These are phyloP conservation scores for Emberiza fucata DNA, from an alignment of 2,113 vertebrate species.

Conservation along the genomic window DNA sequence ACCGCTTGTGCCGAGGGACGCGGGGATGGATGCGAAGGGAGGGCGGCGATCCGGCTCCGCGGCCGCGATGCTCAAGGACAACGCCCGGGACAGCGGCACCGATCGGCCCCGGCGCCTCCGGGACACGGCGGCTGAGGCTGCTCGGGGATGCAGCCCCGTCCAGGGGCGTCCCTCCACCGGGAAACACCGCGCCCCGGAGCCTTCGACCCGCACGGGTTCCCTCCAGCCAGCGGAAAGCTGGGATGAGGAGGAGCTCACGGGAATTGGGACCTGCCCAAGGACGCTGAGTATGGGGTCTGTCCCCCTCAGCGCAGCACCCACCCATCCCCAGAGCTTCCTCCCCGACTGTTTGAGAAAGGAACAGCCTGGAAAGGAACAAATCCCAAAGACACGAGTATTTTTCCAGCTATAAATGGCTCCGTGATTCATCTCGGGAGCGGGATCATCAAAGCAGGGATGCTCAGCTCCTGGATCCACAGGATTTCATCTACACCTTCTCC, in stretches of 20 bases:
- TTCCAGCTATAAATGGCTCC: not conserved
- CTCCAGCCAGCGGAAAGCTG: rapidly evolving
- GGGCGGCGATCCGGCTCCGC: not conserved
- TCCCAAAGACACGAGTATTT: not conserved
- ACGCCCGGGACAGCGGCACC: not conserved
- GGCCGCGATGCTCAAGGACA: not conserved
- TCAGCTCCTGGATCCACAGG: not conserved
- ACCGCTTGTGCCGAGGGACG: not conserved
- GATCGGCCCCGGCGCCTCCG: not conserved
- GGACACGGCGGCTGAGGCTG: rapidly evolving
- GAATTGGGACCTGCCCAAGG: not conserved
- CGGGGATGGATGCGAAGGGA: not conserved
- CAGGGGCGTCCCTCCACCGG: rapidly evolving
- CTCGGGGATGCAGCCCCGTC: not conserved
- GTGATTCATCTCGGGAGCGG: not conserved
- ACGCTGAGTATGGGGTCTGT: rapidly evolving
- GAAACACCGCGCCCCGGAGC: not conserved
- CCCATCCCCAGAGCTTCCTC: not conserved
- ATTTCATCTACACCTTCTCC: not conserved
- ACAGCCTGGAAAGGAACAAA: not conserved
- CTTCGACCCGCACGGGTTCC: not conserved
- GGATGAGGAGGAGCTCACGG: not conserved
- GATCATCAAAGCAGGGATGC: not conserved
- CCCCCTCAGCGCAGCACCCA: not conserved
- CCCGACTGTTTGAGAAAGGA: not conserved